Evolutionary conservation across 2,797 vertebrate genomes (phyloP).

Genomic region (Chelidonichthys spinosus): DNA sequence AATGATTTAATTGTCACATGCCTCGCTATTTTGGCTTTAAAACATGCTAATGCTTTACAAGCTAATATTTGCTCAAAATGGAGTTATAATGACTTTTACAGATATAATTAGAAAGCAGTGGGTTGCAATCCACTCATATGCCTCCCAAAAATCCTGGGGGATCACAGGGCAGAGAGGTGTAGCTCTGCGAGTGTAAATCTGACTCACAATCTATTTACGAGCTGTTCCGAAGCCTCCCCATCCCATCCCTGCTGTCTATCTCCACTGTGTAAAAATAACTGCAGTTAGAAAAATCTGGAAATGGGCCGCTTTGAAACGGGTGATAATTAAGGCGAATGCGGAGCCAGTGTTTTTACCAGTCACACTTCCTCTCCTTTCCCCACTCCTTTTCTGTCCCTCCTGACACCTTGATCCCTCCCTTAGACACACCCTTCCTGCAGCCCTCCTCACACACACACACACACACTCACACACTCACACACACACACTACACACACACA

Average conservation of each 20-base stretch:
- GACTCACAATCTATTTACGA: slow-evolving; percentile 53
- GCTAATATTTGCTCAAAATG: slow-evolving; percentile 27
- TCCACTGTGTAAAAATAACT: slow-evolving; percentile 61
- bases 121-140: slow-evolving; percentile 48
- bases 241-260: slow-evolving; percentile 40
- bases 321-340: slow-evolving; percentile 56
- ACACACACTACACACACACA: slow-evolving; percentile 25
- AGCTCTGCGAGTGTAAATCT: slow-evolving; percentile 34
- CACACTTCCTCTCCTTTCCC: slow-evolving; percentile 41
- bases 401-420: slow-evolving; percentile 55
- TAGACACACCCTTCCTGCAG: slow-evolving; percentile 33
- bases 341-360: slow-evolving; percentile 50
- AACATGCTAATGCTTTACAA: neutral
- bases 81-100: slow-evolving; percentile 8
- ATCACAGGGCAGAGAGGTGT: slow-evolving; percentile 35
- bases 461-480: slow-evolving; percentile 26
- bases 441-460: slow-evolving; percentile 33
- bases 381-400: slow-evolving; percentile 57
- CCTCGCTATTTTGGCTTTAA: neutral
- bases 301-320: slow-evolving; percentile 36
- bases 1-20: neutral
- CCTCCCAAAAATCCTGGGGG: slow-evolving; percentile 35
- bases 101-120: slow-evolving; percentile 42
- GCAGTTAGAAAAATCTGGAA: slow-evolving; percentile 56
- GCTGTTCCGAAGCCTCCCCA: slow-evolving; percentile 31